Percentiles rank a stretch among this genome's conserved stretches.
Evolutionary conservation across 2,797 vertebrate species (phyloP).

Genomic region (Acipenser ruthenus): DNA sequence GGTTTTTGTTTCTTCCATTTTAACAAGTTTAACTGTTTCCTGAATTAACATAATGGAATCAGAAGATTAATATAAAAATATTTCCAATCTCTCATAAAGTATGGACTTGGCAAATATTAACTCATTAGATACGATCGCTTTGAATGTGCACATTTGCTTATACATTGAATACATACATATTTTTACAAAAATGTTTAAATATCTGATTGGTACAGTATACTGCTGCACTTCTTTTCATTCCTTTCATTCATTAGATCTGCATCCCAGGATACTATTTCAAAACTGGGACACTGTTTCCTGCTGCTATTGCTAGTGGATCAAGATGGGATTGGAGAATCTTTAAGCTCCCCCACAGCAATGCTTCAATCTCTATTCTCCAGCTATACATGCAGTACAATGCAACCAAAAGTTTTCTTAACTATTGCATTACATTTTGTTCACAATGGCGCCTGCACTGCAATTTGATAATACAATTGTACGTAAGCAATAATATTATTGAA

Average conservation of each 20-base stretch:
- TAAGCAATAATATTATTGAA: too few relatives aligned
- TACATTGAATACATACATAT: slow-evolving; percentile 12
- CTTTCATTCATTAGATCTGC: slow-evolving; percentile 25
- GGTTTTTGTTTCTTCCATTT: slow-evolving; percentile 67
- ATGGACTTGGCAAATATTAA: slow-evolving; percentile 6
- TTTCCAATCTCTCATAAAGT: neutral
- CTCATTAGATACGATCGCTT: slow-evolving; percentile 13
- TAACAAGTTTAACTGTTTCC: slow-evolving; percentile 67
- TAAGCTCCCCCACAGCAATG: slow-evolving; percentile 30
- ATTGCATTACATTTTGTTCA: too few relatives aligned
- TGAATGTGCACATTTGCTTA: slow-evolving; percentile 17
- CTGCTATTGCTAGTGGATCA: slow-evolving; percentile 15
- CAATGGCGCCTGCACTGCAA: too few relatives aligned
- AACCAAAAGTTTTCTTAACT: too few relatives aligned
- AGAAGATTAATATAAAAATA: slow-evolving; percentile 3
- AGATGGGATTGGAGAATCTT: slow-evolving; percentile 24
- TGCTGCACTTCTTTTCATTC: slow-evolving; percentile 19
- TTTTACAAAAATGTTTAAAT: slow-evolving; percentile 8
- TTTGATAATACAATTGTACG: too few relatives aligned
- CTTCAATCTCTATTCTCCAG: slow-evolving; percentile 30
- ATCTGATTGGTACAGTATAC: slow-evolving; percentile 15
- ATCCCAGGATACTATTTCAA: slow-evolving; percentile 22
- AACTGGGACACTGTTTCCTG: slow-evolving; percentile 30
- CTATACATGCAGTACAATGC: neutral
- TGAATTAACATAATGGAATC: slow-evolving; percentile 35